Base-by-base conservation (phyloP, 2,797 vertebrate genomes). In the Notolabrus celidotus region DNA sequence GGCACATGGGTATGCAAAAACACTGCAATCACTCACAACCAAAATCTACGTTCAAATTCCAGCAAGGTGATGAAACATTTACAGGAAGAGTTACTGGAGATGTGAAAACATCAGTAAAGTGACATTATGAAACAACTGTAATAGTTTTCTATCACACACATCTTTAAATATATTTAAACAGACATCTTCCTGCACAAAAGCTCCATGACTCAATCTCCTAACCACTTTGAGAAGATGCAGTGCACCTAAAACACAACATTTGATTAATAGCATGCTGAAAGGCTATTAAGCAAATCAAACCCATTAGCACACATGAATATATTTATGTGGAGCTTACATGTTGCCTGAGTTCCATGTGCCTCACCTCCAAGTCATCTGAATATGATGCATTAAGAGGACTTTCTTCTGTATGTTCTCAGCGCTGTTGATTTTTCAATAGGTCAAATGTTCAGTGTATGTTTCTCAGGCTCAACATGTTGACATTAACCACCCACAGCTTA, bases 31-130 rank as follows among this genome's bases (percentile, higher is more conserved):
- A 65, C 22, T 54, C 15, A 36, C 17, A 57, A 17, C 7, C 16
- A 14, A 62, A 51, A 17, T 31, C 10, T 60, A 43, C 31, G 25
- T 56, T 56, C 27, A 45, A 57, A 49, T 22, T 10, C 46, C 39
- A 31, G 33, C 25, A 22, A 14, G 25, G 5, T 23, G 5, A 15
- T 12, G n/a, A n/a, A 51, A 47, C 22, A 7, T 31, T 25, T 58
- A 11, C 25, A n/a, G 17, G 22, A 10, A 31, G 22, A 29, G 15
- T 14, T 41, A 43, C 20, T 22, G 19, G 36, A 25, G 23, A 20
- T 50, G 10, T 29, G 58, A 29, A 10, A 3, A 42, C 9, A 47
- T n/a, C 50, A 2, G 23, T 47, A 46, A 39, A 14, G 16, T 20
- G 8, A 46, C 3, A 29, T 17, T 7, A 23, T 52, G 33, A 49